Percentiles rank a stretch among this genome's conserved stretches.
These are phyloP conservation scores for Haliclystus octoradiatus DNA, from an alignment of 30 jellyfish, hydroid and myxozoan genomes.

Conservation along the genomic window DNA sequence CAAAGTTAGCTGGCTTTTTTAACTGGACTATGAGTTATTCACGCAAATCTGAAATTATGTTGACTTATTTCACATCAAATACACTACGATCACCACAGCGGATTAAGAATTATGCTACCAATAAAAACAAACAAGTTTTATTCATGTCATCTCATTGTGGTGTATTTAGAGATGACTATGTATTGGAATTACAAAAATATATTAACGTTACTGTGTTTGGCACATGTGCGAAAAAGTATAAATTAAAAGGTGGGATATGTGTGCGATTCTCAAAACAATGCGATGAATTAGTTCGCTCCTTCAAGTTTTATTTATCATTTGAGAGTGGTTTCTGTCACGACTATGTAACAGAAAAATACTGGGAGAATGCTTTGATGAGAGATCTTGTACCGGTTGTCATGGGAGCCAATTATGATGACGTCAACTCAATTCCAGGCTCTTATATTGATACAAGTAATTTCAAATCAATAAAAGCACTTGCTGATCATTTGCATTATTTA, in stretches of 20 bases:
- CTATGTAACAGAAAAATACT: conserved; percentile 16
- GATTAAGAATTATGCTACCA: conserved; percentile 45
- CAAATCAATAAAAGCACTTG: conserved; percentile 6
- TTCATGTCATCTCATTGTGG: conserved; percentile 98
- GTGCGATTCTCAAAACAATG: conserved; percentile 47
- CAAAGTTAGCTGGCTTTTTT: conserved; percentile 46
- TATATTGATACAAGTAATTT: conserved; percentile 4
- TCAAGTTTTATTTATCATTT: background rate
- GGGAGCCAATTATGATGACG: conserved; percentile 1
- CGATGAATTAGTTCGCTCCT: conserved; percentile 24
- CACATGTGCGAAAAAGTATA: conserved; percentile 50
- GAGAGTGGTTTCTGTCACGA: conserved; percentile 11
- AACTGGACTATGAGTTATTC: conserved; percentile 96
- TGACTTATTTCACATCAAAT: conserved; percentile 59
- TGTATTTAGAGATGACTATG: conserved; percentile 71
- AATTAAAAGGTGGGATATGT: conserved; percentile 77
- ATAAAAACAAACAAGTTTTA: conserved; percentile 54
- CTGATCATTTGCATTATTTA: conserved; percentile 2
- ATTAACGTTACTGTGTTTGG: conserved; percentile 81
- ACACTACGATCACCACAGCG: conserved; percentile 3
- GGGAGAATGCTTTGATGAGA: background rate
- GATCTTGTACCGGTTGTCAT: conserved; percentile 10
- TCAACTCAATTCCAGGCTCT: conserved; percentile 4
- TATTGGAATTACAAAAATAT: conserved; percentile 52
- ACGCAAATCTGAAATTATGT: conserved; percentile 64